Evolutionary conservation across 37 sponge, comb jelly and placozoan species (phyloP).

Genomic region (Chondrilla cf. caribensis): DNA sequence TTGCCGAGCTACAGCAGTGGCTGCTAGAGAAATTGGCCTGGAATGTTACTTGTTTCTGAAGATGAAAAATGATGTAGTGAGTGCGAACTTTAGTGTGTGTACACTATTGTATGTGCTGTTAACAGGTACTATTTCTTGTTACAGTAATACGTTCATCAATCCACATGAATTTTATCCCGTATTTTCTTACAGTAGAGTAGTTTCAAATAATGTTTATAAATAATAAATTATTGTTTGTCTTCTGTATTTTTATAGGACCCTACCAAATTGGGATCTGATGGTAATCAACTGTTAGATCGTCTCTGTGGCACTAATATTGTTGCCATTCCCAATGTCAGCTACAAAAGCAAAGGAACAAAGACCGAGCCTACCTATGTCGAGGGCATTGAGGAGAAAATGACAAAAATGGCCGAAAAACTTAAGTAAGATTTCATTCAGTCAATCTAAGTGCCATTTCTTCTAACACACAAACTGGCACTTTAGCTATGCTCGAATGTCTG

Average conservation of each 20-base stretch:
- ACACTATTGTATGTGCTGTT: no score
- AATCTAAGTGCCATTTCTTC: no score
- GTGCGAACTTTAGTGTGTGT: no score
- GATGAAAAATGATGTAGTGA: not conserved
- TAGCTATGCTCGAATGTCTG: no score
- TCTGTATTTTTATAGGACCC: constrained; percentile 53
- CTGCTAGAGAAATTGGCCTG: constrained; percentile 75
- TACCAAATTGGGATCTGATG: constrained; percentile 40
- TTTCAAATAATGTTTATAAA: no score
- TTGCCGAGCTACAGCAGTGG: constrained; percentile 78
- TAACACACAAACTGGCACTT: not conserved
- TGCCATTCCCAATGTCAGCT: constrained; percentile 39
- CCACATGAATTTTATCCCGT: no score
- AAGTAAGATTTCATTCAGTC: constrained; percentile 32
- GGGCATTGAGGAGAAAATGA: constrained; percentile 44
- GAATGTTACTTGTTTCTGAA: constrained; percentile 73
- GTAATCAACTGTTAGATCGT: constrained; percentile 76
- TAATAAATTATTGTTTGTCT: no score
- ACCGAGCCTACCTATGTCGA: constrained; percentile 24
- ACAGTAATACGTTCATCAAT: no score
- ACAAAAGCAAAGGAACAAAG: constrained; percentile 16
- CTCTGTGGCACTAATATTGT: constrained; percentile 59
- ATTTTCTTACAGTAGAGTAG: no score
- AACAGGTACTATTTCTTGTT: no score
- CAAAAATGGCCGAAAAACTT: constrained; percentile 35